phyloP scores from a whole-genome alignment of 2,888 invertebrate species.

The Glaucopsyche alexis region DNA sequence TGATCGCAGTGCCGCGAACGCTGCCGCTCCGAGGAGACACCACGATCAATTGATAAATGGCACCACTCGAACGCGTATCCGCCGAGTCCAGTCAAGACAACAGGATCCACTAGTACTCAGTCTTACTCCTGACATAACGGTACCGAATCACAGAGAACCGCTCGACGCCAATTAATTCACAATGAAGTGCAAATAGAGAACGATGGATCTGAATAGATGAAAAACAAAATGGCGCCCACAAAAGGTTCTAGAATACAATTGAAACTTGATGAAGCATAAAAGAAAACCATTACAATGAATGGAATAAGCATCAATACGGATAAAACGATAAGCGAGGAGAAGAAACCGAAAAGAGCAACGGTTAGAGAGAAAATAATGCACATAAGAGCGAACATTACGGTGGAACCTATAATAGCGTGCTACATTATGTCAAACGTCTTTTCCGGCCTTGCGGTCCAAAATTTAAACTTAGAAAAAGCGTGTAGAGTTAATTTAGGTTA shows the following conservation, averaged over 20 bases:
- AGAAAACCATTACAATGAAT: slow-evolving; percentile 57
- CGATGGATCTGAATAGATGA: background rate
- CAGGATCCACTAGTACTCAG: slow-evolving; percentile 62
- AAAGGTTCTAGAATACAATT: background rate
- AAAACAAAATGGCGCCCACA: slow-evolving; percentile 15
- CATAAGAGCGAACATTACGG: slow-evolving; percentile 82
- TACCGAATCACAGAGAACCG: slow-evolving; percentile 36
- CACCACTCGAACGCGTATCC: slow-evolving; percentile 75
- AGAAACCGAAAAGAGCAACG: slow-evolving; percentile 55
- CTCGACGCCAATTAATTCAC: slow-evolving; percentile 3
- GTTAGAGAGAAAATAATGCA: slow-evolving; percentile 70
- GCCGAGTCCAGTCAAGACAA: slow-evolving; percentile 74
- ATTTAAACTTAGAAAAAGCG: slow-evolving; percentile 91
- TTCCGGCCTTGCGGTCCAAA: slow-evolving; percentile 89
- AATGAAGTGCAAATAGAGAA: slow-evolving; percentile 23
- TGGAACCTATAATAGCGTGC: slow-evolving; percentile 84
- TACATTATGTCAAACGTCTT: slow-evolving; percentile 85
- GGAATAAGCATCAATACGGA: slow-evolving; percentile 62
- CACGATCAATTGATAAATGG: slow-evolving; percentile 74
- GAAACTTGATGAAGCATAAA: background rate
- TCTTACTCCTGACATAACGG: slow-evolving; percentile 50
- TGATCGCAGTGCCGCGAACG: slow-evolving; percentile 63
- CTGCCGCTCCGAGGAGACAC: slow-evolving; percentile 60
- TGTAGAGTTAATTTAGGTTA: slow-evolving; percentile 90
- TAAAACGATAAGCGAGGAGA: slow-evolving; percentile 57